phyloP scores from a whole-genome alignment of 2,797 vertebrate genomes.

The Corythornis leucogaster region DNA sequence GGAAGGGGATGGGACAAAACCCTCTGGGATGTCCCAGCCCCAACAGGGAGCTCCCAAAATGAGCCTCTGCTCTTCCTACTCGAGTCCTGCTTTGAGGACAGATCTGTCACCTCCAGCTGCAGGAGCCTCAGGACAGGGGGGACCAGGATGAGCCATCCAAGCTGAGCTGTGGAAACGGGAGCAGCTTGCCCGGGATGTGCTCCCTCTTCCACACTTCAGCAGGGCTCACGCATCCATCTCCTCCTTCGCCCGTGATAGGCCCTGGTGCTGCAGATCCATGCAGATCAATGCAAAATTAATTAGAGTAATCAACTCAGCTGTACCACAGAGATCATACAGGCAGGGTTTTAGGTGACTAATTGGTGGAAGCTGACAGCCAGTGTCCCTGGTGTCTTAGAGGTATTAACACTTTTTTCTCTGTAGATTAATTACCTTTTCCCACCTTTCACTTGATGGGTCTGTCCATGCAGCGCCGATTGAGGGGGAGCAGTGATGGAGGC shows the following conservation, averaged over 20 bases:
- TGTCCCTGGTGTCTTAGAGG: conserved; percentile 74
- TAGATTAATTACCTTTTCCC: conserved; percentile 74
- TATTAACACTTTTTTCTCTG: conserved; percentile 65
- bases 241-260: conserved; percentile 44
- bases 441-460: conserved; percentile 34
- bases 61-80: neutral
- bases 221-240: conserved; percentile 64
- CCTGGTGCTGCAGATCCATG: conserved; percentile 72
- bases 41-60: neutral
- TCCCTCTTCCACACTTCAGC: conserved; percentile 20
- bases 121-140: neutral
- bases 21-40: accelerated
- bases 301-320: conserved; percentile 81
- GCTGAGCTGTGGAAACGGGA: accelerated
- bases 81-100: neutral
- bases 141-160: accelerated
- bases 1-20: neutral
- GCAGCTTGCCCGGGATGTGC: neutral
- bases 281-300: conserved; percentile 83
- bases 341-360: conserved; percentile 79
- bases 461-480: accelerated
- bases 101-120: accelerated
- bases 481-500: neutral
- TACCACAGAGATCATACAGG: conserved; percentile 71
- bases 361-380: conserved; percentile 77